Evolutionary conservation across 2,113 vertebrate genomes (phyloP).

Genomic region (Cettia cetti): DNA sequence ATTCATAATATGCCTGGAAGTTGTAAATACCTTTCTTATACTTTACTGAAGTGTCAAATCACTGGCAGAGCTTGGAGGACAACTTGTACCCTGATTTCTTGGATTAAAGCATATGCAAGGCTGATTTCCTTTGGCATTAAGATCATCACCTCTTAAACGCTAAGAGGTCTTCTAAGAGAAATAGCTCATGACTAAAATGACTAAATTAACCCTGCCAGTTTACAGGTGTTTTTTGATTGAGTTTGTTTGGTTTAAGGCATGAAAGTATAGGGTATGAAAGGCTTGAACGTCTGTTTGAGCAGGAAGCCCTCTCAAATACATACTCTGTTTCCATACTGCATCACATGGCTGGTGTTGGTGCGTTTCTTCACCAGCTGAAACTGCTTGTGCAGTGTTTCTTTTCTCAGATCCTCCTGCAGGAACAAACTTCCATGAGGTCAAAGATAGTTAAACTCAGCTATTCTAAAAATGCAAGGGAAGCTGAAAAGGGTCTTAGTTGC

Average conservation of each 20-base stretch:
- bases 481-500: neutral
- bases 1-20: neutral
- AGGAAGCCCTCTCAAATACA: neutral
- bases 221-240: neutral
- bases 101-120: neutral
- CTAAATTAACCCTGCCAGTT: neutral
- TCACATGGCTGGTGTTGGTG: slow-evolving; percentile 95
- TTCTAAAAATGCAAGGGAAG: neutral
- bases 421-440: neutral
- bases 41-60: neutral
- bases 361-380: slow-evolving; percentile 88
- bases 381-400: slow-evolving; percentile 88
- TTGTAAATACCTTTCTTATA: neutral
- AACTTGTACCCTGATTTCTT: neutral
- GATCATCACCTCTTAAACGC: neutral
- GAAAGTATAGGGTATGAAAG: neutral
- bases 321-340: slow-evolving; percentile 92
- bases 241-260: neutral
- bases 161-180: neutral
- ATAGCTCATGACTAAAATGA: neutral
- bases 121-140: neutral
- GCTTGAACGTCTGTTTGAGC: neutral
- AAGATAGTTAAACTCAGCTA: neutral
- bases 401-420: slow-evolving; percentile 86
- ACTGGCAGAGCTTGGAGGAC: neutral